Evolutionary conservation across 2,797 vertebrate species (phyloP).

Genomic region (Pipistrellus pygmaeus): DNA sequence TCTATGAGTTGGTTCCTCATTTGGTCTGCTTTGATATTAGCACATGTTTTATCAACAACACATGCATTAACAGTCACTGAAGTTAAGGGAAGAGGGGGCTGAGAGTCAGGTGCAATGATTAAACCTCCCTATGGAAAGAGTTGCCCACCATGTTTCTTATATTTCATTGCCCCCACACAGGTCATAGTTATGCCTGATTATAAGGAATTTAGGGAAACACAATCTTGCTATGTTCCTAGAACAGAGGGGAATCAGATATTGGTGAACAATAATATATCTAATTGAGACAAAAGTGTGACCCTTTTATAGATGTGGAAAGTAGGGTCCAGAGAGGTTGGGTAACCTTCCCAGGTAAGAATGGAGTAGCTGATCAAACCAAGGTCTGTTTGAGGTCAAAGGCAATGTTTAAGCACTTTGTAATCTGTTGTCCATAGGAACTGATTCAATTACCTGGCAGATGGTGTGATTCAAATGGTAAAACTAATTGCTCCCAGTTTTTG

Average conservation of each 20-base stretch:
- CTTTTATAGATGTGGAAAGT: not conserved
- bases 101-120: not conserved
- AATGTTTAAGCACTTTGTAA: not conserved
- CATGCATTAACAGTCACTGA: not conserved
- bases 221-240: not conserved
- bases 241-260: not conserved
- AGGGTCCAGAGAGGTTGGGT: not conserved
- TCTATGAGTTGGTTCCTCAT: not conserved
- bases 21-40: not conserved
- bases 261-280: not conserved
- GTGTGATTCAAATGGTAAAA: conserved; percentile 8
- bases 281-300: not conserved
- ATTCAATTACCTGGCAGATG: not conserved
- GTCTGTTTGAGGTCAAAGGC: not conserved
- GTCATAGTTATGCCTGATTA: not conserved
- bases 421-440: not conserved
- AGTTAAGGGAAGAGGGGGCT: not conserved
- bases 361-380: not conserved
- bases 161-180: not conserved
- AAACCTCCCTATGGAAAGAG: not conserved
- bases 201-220: not conserved
- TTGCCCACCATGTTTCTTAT: not conserved
- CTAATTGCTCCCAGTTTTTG: not conserved
- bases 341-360: not conserved
- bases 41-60: not conserved